Evolutionary conservation across 2,797 vertebrate species (phyloP).

Genomic region (Iguana delicatissima): DNA sequence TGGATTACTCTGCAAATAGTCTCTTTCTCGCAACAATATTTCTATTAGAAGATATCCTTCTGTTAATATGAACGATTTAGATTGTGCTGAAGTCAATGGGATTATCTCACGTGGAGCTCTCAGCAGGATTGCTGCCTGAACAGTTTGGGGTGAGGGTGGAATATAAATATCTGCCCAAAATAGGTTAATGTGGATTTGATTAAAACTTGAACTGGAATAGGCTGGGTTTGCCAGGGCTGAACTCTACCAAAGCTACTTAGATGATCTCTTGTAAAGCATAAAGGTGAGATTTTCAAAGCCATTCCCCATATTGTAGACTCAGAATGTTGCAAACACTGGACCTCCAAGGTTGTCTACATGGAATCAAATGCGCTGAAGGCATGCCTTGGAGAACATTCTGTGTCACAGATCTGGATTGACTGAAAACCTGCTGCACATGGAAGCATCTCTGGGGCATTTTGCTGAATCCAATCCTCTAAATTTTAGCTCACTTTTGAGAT

Average conservation of each 20-base stretch:
- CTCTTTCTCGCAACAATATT: slow-evolving; percentile 24
- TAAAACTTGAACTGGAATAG: background rate
- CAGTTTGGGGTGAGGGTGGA: background rate
- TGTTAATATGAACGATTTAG: background rate
- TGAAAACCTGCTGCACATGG: no score
- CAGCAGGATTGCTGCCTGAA: background rate
- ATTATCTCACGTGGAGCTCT: background rate
- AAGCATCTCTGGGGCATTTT: no score
- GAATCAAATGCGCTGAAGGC: background rate
- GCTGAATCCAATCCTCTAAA: no score
- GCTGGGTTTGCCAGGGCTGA: slow-evolving; percentile 22
- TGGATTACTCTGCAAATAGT: background rate
- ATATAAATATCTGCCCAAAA: background rate
- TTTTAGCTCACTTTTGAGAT: no score
- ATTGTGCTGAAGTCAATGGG: background rate
- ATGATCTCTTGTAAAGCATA: background rate
- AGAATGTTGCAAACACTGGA: no score
- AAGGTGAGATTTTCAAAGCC: background rate
- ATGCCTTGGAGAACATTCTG: background rate
- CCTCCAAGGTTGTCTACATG: background rate
- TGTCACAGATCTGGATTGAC: no score
- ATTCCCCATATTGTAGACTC: background rate
- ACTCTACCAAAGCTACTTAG: background rate
- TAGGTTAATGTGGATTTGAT: background rate
- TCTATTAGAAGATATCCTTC: background rate